A percentile compares a stretch with the other conserved stretches of the same genome.
These are phyloP conservation scores for Drosophila nigrodunni DNA, from an alignment of 1,140 invertebrate genomes.

Conservation along the genomic window DNA sequence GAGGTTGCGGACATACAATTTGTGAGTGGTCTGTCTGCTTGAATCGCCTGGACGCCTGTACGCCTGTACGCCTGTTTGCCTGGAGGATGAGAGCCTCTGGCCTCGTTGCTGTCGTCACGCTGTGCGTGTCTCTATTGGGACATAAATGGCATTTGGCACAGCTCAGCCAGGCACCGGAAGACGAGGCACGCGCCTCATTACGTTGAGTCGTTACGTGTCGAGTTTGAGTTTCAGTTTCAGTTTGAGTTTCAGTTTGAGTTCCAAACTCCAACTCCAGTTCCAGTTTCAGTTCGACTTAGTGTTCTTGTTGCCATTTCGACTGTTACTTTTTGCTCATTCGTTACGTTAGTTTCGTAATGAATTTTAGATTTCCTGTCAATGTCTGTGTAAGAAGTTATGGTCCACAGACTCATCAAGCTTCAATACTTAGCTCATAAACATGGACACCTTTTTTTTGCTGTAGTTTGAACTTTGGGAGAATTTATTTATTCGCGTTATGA, in stretches of 20 bases:
- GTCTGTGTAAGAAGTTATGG: conserved; percentile 60
- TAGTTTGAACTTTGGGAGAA: conserved; percentile 6
- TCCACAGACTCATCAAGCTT: conserved; percentile 37
- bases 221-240: conserved; percentile 15
- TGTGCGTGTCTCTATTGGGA: conserved; percentile 76
- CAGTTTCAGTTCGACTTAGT: conserved; percentile 8
- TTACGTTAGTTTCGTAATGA: conserved; percentile 56
- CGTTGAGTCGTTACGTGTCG: conserved; percentile 63
- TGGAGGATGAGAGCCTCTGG: conserved; percentile 11
- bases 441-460: conserved; percentile 22
- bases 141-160: conserved; percentile 76
- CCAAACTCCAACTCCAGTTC: conserved; percentile 1
- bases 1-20: conserved; percentile 6
- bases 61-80: not conserved
- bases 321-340: not conserved
- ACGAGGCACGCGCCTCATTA: conserved; percentile 74
- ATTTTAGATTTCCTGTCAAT: conserved; percentile 77
- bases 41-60: conserved; percentile 9
- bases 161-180: conserved; percentile 19
- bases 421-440: conserved; percentile 13
- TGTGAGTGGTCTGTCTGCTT: conserved; percentile 1
- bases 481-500: conserved; percentile 54
- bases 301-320: not conserved
- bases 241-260: not conserved
- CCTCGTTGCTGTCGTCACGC: conserved; percentile 71